A percentile compares a stretch with the other conserved stretches of the same genome.
phyloP scores from a whole-genome alignment of 2,797 vertebrate genomes.

The Mus spretus region DNA sequence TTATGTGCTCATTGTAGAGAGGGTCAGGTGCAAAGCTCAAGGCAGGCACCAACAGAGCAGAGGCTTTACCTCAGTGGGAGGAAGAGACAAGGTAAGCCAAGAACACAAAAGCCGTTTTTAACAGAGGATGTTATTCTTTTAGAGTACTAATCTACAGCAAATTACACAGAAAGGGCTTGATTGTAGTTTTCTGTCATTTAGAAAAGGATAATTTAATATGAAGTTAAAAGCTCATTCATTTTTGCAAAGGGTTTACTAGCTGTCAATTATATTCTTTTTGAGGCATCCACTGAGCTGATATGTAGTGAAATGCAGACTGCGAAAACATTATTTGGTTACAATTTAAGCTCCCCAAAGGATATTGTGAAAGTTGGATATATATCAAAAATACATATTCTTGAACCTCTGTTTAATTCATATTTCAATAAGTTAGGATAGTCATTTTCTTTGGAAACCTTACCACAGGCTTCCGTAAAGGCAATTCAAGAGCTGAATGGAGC shows the following conservation, averaged over 20 bases:
- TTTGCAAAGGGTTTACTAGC: conserved; percentile 77
- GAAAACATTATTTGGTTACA: conserved; percentile 65
- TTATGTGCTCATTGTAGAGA: conserved; percentile 73
- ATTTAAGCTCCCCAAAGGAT: conserved; percentile 63
- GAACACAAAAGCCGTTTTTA: conserved; percentile 80
- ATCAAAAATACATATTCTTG: conserved; percentile 53
- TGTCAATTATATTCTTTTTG: conserved; percentile 65
- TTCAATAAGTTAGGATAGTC: conserved; percentile 62
- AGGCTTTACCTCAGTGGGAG: conserved; percentile 73
- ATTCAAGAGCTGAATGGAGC: conserved; percentile 56
- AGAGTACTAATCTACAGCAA: conserved; percentile 82
- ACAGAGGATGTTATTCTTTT: conserved; percentile 79
- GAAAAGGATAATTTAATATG: conserved; percentile 84
- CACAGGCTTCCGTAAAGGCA: conserved; percentile 49
- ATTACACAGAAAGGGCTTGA: conserved; percentile 83
- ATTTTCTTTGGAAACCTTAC: conserved; percentile 61
- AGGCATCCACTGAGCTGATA: conserved; percentile 55
- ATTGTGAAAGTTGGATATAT: conserved; percentile 19
- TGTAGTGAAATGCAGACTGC: conserved; percentile 71
- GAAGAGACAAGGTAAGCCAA: conserved; percentile 74
- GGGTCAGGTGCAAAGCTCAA: conserved; percentile 76
- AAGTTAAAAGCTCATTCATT: conserved; percentile 77
- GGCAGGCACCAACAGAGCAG: conserved; percentile 66
- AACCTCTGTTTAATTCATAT: conserved; percentile 67
- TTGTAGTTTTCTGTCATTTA: conserved; percentile 82